These are phyloP conservation scores for Smittia aterrima DNA, from an alignment of 2,888 invertebrate species.

Conservation along the genomic window DNA sequence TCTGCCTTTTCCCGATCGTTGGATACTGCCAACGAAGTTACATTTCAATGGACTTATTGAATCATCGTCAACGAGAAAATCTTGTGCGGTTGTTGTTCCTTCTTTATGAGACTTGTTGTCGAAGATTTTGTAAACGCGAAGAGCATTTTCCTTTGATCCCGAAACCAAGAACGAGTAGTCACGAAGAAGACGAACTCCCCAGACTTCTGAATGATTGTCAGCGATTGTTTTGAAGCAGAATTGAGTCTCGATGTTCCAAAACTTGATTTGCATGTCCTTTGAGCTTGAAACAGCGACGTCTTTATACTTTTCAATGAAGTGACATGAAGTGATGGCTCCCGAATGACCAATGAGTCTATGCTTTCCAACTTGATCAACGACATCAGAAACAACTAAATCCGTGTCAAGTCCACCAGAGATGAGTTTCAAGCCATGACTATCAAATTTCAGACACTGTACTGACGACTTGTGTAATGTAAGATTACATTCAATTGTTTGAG, in stretches of 20 bases:
- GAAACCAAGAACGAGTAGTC: conserved; percentile 82
- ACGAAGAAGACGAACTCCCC: conserved; percentile 77
- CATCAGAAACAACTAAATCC: conserved; percentile 92
- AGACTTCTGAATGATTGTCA: conserved; percentile 85
- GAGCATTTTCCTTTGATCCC: conserved; percentile 79
- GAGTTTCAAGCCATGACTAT: conserved; percentile 76
- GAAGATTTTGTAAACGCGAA: conserved; percentile 79
- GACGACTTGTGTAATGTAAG: conserved; percentile 78
- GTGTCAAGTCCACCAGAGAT: conserved; percentile 89
- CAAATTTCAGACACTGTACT: conserved; percentile 79
- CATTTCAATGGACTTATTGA: conserved; percentile 66
- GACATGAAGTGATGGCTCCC: conserved; percentile 78
- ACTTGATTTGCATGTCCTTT: conserved; percentile 92
- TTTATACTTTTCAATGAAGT: conserved; percentile 65
- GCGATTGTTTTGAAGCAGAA: conserved; percentile 94
- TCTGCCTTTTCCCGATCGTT: conserved; percentile 75
- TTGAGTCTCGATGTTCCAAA: conserved; percentile 95
- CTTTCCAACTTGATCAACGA: conserved; percentile 86
- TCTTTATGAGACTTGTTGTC: conserved; percentile 58
- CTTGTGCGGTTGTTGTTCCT: conserved; percentile 50
- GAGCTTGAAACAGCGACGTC: conserved; percentile 77
- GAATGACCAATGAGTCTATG: conserved; percentile 90
- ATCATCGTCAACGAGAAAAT: conserved; percentile 49
- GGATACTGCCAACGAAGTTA: conserved; percentile 73
- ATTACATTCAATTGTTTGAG: conserved; percentile 67